phyloP scores from a whole-genome alignment of 2,797 vertebrate genomes.

The Holocentrus rufus region DNA sequence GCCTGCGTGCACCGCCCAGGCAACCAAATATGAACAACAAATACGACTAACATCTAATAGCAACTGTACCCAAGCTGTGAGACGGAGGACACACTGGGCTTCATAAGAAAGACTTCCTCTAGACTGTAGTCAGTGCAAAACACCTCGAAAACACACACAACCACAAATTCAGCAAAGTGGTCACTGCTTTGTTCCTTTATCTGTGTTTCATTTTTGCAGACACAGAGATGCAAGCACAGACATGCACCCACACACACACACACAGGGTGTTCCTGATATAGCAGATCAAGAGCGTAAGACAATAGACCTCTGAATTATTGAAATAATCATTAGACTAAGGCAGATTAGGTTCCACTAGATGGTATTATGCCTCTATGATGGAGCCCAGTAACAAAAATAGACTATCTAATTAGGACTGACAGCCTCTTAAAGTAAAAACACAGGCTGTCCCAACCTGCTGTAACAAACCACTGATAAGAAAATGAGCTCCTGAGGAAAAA shows the following conservation, averaged over 20 bases:
- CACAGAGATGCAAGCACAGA: not conserved
- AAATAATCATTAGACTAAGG: slow-evolving; percentile 61
- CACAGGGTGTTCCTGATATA: slow-evolving; percentile 13
- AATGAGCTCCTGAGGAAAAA: not conserved
- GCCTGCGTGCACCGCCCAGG: too few species aligned
- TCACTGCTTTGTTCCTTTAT: not conserved
- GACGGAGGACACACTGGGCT: too few species aligned
- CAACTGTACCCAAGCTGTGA: too few species aligned
- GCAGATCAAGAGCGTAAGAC: slow-evolving; percentile 37
- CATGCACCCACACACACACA: not conserved
- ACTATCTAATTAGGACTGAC: slow-evolving; percentile 8
- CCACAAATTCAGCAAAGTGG: not conserved
- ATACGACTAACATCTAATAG: too few species aligned
- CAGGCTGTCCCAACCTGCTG: not conserved
- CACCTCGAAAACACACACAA: too few species aligned
- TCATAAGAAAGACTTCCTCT: too few species aligned
- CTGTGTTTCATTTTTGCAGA: not conserved
- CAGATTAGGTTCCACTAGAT: slow-evolving; percentile 56
- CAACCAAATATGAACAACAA: too few species aligned
- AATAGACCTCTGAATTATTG: slow-evolving; percentile 72
- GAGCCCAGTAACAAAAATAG: slow-evolving; percentile 2
- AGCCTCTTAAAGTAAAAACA: not conserved
- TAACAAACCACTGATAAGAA: slow-evolving; percentile 1
- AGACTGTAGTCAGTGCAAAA: too few species aligned
- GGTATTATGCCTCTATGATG: slow-evolving; percentile 39